Percentiles rank a stretch among this genome's conserved stretches.
These are phyloP conservation scores for Halichondria panicea DNA, from an alignment of 37 sponge, comb jelly and placozoan species.

Conservation along the genomic window DNA sequence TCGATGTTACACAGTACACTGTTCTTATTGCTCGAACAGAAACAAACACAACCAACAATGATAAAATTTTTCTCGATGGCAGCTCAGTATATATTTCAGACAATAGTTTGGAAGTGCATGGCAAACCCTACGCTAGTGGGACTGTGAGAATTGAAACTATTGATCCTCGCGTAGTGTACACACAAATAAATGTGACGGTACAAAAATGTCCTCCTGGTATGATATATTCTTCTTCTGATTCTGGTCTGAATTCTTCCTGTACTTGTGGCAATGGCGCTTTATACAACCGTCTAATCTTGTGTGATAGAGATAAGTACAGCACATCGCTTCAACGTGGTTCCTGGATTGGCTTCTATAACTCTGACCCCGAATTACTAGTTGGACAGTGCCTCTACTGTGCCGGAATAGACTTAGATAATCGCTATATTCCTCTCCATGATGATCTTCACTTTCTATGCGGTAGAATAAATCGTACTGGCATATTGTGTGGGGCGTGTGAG, in stretches of 20 bases:
- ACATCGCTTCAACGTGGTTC: constrained; percentile 6
- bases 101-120: constrained; percentile 21
- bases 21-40: constrained; percentile 3
- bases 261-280: constrained; percentile 5
- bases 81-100: constrained; percentile 38
- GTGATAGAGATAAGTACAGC: not conserved
- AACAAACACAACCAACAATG: not conserved
- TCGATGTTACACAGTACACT: constrained; percentile 33
- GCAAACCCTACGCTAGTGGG: not conserved
- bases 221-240: not conserved
- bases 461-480: constrained; percentile 36
- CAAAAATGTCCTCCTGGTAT: constrained; percentile 63
- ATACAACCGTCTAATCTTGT: constrained; percentile 21
- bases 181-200: constrained; percentile 31
- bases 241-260: not conserved
- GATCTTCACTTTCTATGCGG: no score
- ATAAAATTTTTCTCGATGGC: not conserved
- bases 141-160: constrained; percentile 24
- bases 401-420: not conserved
- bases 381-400: constrained; percentile 25
- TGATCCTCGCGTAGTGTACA: constrained; percentile 43
- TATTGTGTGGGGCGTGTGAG: constrained; percentile 63
- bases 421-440: not conserved
- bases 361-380: not conserved
- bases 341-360: constrained; percentile 20